Evolutionary conservation across 2,113 vertebrate genomes (phyloP).

Genomic region (Pandion haliaetus): DNA sequence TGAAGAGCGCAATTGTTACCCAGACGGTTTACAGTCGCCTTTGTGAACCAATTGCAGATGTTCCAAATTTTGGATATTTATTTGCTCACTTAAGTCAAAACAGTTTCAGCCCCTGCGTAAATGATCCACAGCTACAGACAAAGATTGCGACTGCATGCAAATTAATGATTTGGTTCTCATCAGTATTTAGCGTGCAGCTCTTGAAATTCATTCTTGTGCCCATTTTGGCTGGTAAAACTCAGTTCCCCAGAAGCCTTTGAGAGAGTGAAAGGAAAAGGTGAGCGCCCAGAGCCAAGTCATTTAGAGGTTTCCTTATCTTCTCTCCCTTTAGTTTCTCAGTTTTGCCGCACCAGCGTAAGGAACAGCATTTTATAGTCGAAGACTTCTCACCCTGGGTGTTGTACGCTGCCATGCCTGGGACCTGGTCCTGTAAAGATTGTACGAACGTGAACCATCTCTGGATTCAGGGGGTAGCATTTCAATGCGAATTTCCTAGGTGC

Average conservation of each 20-base stretch:
- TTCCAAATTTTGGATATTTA: not conserved
- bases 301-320: not conserved
- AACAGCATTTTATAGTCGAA: not conserved
- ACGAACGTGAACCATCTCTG: not conserved
- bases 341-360: not conserved
- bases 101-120: not conserved
- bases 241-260: not conserved
- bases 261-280: not conserved
- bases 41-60: not conserved
- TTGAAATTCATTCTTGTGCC: not conserved
- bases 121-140: not conserved
- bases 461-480: not conserved
- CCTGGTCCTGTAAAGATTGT: not conserved
- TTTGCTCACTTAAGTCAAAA: not conserved
- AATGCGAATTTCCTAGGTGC: not conserved
- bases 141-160: not conserved
- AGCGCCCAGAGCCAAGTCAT: not conserved
- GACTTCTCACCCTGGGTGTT: not conserved
- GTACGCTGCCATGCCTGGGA: fast-evolving
- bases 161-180: not conserved
- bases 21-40: not conserved
- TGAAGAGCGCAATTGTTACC: not conserved
- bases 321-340: not conserved
- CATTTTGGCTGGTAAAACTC: not conserved
- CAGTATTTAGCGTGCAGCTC: not conserved